phyloP scores from a whole-genome alignment of 2,888 invertebrate species.

The Eristalis pertinax region DNA sequence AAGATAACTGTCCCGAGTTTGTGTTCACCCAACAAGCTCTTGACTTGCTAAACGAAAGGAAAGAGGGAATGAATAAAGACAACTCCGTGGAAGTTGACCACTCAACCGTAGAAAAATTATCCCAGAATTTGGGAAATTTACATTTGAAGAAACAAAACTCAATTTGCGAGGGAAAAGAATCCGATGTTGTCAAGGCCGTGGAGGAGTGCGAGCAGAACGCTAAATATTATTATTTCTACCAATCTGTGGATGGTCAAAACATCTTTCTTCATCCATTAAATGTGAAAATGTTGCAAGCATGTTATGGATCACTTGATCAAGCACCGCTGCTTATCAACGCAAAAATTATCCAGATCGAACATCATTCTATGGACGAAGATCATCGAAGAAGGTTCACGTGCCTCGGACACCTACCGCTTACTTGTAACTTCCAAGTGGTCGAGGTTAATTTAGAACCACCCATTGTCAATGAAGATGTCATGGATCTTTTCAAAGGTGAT shows the following conservation, averaged over 20 bases:
- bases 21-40: constrained; percentile 93
- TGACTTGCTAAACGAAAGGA: constrained; percentile 83
- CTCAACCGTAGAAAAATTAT: not conserved
- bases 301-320: constrained; percentile 90
- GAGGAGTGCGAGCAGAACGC: constrained; percentile 40
- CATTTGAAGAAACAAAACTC: not conserved
- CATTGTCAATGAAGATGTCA: constrained; percentile 86
- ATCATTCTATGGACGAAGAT: constrained; percentile 92
- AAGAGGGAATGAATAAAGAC: constrained; percentile 74
- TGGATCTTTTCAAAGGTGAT: constrained; percentile 87
- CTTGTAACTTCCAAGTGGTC: constrained; percentile 94
- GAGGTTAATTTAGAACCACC: constrained; percentile 92
- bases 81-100: constrained; percentile 9
- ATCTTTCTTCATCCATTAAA: constrained; percentile 95
- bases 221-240: constrained; percentile 80
- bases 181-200: constrained; percentile 82
- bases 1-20: constrained; percentile 86
- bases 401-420: constrained; percentile 93
- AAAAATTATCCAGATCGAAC: constrained; percentile 92
- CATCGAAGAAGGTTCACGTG: constrained; percentile 88
- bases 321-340: constrained; percentile 89
- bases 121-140: constrained; percentile 7
- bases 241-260: constrained; percentile 95
- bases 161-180: constrained; percentile 73
- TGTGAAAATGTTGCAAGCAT: constrained; percentile 92